phyloP scores from a whole-genome alignment of 1,140 invertebrate genomes.

The Ladona fulva region DNA sequence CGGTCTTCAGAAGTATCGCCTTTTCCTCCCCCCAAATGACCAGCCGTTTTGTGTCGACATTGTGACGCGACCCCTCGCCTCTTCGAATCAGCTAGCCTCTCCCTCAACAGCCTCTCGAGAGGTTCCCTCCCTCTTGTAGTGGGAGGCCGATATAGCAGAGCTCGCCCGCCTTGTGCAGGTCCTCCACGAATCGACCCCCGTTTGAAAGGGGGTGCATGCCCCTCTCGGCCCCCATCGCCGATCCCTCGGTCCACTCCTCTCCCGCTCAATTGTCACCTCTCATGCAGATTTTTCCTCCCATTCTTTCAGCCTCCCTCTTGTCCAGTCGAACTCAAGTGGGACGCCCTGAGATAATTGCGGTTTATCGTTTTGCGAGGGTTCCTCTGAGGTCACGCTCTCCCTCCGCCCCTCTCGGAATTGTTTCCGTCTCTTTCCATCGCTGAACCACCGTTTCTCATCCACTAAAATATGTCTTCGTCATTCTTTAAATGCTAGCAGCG shows the following conservation, averaged over 20 bases:
- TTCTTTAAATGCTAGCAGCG: no score
- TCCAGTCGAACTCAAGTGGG: background rate
- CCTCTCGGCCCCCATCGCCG: background rate
- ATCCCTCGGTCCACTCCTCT: background rate
- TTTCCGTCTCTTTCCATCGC: no score
- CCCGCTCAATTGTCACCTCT: background rate
- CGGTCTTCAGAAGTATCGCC: conserved; percentile 2
- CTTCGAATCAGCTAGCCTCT: background rate
- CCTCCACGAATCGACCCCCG: background rate
- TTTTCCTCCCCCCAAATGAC: background rate
- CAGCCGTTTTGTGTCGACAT: background rate
- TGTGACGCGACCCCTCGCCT: background rate
- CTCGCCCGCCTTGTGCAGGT: background rate
- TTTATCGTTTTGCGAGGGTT: no score
- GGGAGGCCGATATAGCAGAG: background rate
- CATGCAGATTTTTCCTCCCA: background rate
- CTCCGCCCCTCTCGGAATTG: no score
- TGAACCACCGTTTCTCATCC: no score
- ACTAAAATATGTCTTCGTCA: no score
- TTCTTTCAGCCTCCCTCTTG: background rate
- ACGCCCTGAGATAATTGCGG: no score
- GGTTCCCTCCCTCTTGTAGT: background rate
- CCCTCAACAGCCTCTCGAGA: background rate
- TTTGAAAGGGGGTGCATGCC: background rate
- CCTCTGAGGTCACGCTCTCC: no score